Evolutionary conservation across 2,888 invertebrate genomes (phyloP).

Genomic region (Pherbina coryleti): DNA sequence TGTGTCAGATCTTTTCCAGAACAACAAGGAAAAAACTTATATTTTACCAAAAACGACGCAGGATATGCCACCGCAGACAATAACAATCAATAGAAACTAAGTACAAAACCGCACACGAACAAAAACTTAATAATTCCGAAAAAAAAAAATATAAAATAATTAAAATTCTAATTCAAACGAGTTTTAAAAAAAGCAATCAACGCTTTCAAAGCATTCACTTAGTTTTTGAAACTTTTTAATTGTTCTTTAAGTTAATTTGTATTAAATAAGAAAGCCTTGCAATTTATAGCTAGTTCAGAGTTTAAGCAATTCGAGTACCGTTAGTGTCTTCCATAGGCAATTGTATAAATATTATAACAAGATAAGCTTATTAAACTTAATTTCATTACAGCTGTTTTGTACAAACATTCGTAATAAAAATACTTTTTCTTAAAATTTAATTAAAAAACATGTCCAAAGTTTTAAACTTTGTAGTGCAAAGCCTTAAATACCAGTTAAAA

Average conservation of each 20-base stretch:
- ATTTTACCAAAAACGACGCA: constrained; percentile 58
- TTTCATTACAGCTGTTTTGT: too few relatives aligned
- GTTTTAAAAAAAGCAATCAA: constrained; percentile 11
- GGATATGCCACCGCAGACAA: constrained; percentile 58
- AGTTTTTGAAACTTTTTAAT: not conserved
- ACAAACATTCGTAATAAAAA: too few relatives aligned
- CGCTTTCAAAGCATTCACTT: not conserved
- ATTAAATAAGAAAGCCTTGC: not conserved
- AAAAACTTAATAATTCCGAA: constrained; percentile 36
- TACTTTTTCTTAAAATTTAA: too few relatives aligned
- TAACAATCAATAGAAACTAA: constrained; percentile 51
- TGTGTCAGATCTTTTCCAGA: constrained; percentile 65
- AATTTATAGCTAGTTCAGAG: not conserved
- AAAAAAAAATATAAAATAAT: not conserved
- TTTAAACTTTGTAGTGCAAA: not conserved
- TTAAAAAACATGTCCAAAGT: not conserved
- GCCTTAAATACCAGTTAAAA: not conserved
- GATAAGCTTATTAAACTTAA: too few relatives aligned
- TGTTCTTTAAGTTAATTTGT: not conserved
- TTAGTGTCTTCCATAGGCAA: constrained; percentile 34
- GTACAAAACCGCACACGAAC: not conserved
- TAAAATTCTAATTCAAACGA: not conserved
- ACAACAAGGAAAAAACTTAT: constrained; percentile 53
- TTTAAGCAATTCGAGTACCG: constrained; percentile 11
- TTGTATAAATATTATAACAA: not conserved